Base-by-base conservation (phyloP, 2,113 vertebrate species). In the Meles meles region DNA sequence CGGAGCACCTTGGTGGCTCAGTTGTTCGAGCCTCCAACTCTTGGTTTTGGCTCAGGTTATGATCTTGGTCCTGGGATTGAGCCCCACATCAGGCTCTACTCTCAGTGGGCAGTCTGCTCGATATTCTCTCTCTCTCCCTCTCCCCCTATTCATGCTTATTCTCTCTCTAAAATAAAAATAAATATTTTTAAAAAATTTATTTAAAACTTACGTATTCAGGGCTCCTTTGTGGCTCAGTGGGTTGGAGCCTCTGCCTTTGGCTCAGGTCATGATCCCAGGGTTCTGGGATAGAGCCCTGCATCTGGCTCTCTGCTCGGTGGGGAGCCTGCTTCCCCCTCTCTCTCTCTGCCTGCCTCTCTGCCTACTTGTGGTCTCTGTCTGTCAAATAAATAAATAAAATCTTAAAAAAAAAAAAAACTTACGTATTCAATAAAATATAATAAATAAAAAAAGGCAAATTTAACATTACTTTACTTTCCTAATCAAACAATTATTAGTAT, bases 401-500 rank as follows among this genome's bases (percentile, higher is more conserved):
- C n/a, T n/a, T n/a, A n/a, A n/a, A n/a, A n/a, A n/a, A n/a, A n/a
- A n/a, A n/a, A n/a, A 69, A n/a, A n/a, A n/a, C 65, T 69, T 69
- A n/a, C 34, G n/a, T 18, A 18, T 69, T n/a, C 18, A 69, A 7
- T 69, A 69, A 69, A 67, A 34, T 17, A n/a, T 86, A 94, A 92
- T 39, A 77, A 77, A 83, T 31, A 31, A 55, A 65, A 61, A 95
- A 97, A 87, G 55, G 14, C 21, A 85, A 76, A 83, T 59, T n/a
- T 42, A 82, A 29, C 14, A 21, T 76, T 61, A 85, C 29, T 95
- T 95, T 89, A 79, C 13, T 3, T 83, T 93, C 12, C 34, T 95
- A 84, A 83, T 80, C 11, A 83, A 95, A 90, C 20, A 86, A 37
- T 84, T 67, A 61, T 59, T 81, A 80, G 27, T 37, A 94, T 97